phyloP scores from a whole-genome alignment of 2,888 invertebrate genomes.

The Magallana nippona region DNA sequence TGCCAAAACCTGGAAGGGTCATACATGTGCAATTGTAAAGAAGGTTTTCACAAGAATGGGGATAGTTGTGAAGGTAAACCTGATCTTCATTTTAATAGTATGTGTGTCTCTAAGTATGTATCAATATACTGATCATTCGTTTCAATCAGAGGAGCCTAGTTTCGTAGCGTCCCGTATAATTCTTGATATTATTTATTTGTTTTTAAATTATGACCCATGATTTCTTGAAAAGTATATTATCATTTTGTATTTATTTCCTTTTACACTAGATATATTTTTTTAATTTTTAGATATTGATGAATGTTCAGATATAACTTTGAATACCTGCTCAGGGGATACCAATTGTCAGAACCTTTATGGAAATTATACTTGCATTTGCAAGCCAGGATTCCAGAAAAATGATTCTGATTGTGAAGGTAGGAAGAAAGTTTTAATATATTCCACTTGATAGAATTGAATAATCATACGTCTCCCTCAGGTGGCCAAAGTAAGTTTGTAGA shows the following conservation, averaged over 20 bases:
- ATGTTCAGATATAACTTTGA: background rate
- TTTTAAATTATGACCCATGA: too few relatives aligned
- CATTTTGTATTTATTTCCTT: too few relatives aligned
- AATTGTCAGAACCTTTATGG: constrained; percentile 45
- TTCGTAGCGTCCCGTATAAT: too few relatives aligned
- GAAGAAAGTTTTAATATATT: background rate
- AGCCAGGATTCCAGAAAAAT: constrained; percentile 30
- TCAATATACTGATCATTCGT: too few relatives aligned
- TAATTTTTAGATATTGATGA: constrained; percentile 30
- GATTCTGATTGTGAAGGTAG: background rate
- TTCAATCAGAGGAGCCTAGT: too few relatives aligned
- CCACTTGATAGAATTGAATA: too few relatives aligned
- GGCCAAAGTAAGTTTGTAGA: too few relatives aligned
- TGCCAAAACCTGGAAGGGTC: constrained; percentile 44
- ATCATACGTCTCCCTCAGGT: too few relatives aligned
- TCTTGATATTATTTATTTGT: too few relatives aligned
- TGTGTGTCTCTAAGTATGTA: background rate
- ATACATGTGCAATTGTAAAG: constrained; percentile 37
- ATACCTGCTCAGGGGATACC: constrained; percentile 31
- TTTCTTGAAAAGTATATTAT: too few relatives aligned
- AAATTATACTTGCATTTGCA: constrained; percentile 42
- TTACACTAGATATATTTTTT: too few relatives aligned
- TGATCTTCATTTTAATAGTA: background rate
- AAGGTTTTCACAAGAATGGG: constrained; percentile 36
- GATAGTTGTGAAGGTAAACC: constrained; percentile 32